Evolutionary conservation across 1,140 invertebrate species (phyloP).

Genomic region (Papilio helenus): DNA sequence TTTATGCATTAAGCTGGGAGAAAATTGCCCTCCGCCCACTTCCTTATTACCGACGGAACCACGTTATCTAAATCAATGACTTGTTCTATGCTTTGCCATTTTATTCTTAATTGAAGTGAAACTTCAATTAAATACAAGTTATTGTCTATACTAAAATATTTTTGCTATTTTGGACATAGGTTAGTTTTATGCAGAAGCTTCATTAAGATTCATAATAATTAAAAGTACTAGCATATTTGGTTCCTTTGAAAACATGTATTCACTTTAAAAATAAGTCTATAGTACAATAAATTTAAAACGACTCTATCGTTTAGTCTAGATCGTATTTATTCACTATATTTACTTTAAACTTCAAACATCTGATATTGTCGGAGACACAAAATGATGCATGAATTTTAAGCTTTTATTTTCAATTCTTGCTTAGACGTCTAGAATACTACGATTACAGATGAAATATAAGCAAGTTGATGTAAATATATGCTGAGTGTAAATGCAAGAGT

Average conservation of each 20-base stretch:
- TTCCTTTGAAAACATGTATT: neutral
- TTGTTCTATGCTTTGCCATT: neutral
- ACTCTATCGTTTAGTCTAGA: neutral
- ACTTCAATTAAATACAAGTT: neutral
- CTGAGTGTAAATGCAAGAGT: slow-evolving; percentile 64
- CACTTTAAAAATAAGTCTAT: neutral
- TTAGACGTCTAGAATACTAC: slow-evolving; percentile 22
- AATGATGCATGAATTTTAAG: slow-evolving; percentile 24
- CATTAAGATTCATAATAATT: neutral
- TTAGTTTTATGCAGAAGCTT: neutral
- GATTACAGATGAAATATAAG: slow-evolving; percentile 47
- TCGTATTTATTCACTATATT: neutral
- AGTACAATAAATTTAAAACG: neutral
- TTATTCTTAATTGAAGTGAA: neutral
- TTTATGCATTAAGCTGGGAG: slow-evolving; percentile 34
- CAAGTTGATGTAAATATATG: slow-evolving; percentile 63
- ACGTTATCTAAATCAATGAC: slow-evolving; percentile 37
- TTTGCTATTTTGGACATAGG: too few relatives aligned
- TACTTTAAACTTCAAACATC: neutral
- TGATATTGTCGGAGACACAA: slow-evolving; percentile 9
- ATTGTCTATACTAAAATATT: neutral
- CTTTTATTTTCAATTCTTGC: slow-evolving; percentile 33
- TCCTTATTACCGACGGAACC: slow-evolving; percentile 38
- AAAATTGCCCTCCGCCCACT: slow-evolving; percentile 40
- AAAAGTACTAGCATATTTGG: neutral